These are phyloP conservation scores for Aurelia aurita complex sp. Pacific DNA, from an alignment of 30 jellyfish, hydroid and myxozoan genomes.

Conservation along the genomic window DNA sequence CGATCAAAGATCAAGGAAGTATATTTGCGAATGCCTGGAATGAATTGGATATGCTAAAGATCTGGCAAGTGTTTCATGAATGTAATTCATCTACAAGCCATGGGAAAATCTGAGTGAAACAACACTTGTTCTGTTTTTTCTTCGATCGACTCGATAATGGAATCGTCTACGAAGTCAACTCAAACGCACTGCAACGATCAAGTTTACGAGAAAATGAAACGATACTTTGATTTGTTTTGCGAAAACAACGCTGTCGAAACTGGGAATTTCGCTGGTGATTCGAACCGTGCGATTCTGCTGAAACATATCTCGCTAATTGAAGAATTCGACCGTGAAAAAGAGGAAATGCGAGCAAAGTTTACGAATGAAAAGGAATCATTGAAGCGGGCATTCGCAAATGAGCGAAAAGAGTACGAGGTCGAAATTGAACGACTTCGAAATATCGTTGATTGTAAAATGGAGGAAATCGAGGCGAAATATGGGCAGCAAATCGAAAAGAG, in stretches of 20 bases:
- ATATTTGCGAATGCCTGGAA: background rate
- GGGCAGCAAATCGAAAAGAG: conserved; percentile 40
- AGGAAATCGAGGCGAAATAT: conserved; percentile 60
- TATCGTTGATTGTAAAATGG: conserved; percentile 35
- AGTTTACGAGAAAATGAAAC: conserved; percentile 16
- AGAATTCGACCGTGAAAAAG: conserved; percentile 80
- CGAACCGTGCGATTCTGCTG: conserved; percentile 53
- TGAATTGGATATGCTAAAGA: background rate
- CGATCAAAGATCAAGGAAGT: background rate
- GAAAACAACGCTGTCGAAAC: conserved; percentile 28
- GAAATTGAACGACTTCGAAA: conserved; percentile 63
- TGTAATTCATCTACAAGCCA: background rate
- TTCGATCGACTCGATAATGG: too few species aligned
- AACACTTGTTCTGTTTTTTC: too few species aligned
- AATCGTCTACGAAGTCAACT: background rate
- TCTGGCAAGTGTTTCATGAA: background rate
- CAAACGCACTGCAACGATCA: conserved; percentile 43
- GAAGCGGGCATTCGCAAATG: conserved; percentile 85
- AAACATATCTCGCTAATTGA: conserved; percentile 68
- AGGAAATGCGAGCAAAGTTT: conserved; percentile 51
- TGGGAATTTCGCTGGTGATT: background rate
- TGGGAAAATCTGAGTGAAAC: too few species aligned
- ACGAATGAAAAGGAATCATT: conserved; percentile 61
- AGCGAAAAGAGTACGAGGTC: conserved; percentile 65
- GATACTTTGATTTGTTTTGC: conserved; percentile 28